These are phyloP conservation scores for Cetoscarus ocellatus DNA, from an alignment of 2,797 vertebrate genomes.

Conservation along the genomic window DNA sequence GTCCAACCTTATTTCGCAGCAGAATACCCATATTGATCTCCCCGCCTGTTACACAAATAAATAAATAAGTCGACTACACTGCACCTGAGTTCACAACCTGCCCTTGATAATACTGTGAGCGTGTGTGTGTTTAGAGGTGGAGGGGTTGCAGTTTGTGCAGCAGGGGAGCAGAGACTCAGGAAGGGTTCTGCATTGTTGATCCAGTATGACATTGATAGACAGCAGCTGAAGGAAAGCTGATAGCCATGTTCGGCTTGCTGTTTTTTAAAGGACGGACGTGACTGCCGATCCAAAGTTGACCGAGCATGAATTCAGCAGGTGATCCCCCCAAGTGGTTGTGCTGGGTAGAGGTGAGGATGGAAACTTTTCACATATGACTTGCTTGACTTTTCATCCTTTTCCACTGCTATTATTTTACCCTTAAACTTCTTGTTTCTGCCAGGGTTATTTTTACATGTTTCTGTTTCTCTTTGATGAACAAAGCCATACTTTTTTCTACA, in stretches of 20 bases:
- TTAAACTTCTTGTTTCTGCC: constrained; percentile 61
- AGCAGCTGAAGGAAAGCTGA: constrained; percentile 88
- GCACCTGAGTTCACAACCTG: constrained; percentile 80
- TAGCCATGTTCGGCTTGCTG: constrained; percentile 88
- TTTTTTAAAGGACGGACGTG: constrained; percentile 86
- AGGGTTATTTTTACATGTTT: constrained; percentile 56
- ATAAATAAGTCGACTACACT: constrained; percentile 80
- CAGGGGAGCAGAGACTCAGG: constrained; percentile 76
- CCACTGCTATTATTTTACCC: constrained; percentile 58
- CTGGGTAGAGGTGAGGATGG: constrained; percentile 58
- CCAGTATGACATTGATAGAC: constrained; percentile 89
- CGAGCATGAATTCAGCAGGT: constrained; percentile 84
- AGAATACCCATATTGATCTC: constrained; percentile 84
- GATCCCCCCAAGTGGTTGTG: constrained; percentile 80
- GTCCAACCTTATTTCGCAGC: constrained; percentile 67
- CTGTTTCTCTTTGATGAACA: constrained; percentile 44
- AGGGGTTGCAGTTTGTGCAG: constrained; percentile 73
- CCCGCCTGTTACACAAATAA: constrained; percentile 78
- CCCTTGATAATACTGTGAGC: constrained; percentile 77
- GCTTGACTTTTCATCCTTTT: constrained; percentile 73
- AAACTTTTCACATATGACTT: constrained; percentile 77
- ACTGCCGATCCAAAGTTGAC: constrained; percentile 84
- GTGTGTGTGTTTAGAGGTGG: constrained; percentile 61
- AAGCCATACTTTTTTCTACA: constrained; percentile 28
- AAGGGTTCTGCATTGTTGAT: constrained; percentile 90